These are phyloP conservation scores for Coreius guichenoti DNA, from an alignment of 2,797 vertebrate genomes.

Conservation along the genomic window DNA sequence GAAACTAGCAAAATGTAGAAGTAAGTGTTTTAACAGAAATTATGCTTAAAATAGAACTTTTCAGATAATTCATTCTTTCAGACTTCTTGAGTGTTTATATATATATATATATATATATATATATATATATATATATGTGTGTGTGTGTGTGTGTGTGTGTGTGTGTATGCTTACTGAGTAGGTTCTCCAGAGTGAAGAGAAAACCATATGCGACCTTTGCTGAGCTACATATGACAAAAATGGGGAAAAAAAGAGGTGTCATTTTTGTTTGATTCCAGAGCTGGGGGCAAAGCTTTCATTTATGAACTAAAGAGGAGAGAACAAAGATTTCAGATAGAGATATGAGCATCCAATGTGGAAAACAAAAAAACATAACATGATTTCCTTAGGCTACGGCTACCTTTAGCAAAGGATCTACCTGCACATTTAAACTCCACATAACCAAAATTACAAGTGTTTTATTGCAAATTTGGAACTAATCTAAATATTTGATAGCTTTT, in stretches of 20 bases:
- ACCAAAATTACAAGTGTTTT: not conserved
- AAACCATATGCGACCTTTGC: not conserved
- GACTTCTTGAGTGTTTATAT: too few relatives aligned
- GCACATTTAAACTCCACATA: not conserved
- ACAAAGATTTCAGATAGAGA: constrained; percentile 5
- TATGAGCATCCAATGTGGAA: not conserved
- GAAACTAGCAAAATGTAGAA: not conserved
- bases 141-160: not conserved
- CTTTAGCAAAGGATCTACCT: not conserved
- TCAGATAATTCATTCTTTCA: not conserved
- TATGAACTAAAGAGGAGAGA: not conserved
- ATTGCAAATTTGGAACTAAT: not conserved
- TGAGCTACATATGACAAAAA: not conserved
- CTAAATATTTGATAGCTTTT: not conserved
- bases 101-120: not conserved
- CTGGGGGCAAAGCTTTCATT: constrained; percentile 24
- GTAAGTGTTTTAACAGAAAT: not conserved
- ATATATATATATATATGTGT: not conserved
- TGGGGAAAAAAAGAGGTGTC: not conserved
- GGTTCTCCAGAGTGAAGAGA: constrained; percentile 1
- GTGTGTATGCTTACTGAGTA: not conserved
- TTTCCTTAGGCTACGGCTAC: not conserved
- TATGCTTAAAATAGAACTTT: not conserved
- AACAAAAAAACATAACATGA: not conserved
- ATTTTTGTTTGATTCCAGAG: not conserved